phyloP scores from a whole-genome alignment of 1,140 invertebrate genomes.

The Acromyrmex charruanus region DNA sequence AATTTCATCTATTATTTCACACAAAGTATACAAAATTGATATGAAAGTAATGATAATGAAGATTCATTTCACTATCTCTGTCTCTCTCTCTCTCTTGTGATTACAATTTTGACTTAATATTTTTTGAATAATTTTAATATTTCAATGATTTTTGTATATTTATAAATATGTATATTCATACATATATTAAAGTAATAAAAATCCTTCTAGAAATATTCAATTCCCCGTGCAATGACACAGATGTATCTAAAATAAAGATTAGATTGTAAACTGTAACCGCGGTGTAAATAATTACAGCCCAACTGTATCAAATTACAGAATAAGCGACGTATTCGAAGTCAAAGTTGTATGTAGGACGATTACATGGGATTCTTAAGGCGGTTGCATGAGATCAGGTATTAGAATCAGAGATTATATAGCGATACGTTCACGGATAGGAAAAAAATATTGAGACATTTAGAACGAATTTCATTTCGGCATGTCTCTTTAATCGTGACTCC shows the following conservation, averaged over 20 bases:
- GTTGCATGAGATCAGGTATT: neutral
- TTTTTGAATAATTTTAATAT: neutral
- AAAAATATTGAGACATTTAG: slow-evolving; percentile 24
- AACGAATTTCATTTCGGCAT: slow-evolving; percentile 1
- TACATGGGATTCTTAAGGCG: slow-evolving; percentile 11
- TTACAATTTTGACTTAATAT: neutral
- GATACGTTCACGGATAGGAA: neutral
- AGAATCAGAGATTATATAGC: slow-evolving; percentile 17
- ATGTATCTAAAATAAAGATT: neutral
- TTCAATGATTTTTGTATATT: neutral
- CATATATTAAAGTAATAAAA: neutral
- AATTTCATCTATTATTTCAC: neutral
- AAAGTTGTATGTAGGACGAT: slow-evolving; percentile 11
- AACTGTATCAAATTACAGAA: slow-evolving; percentile 16
- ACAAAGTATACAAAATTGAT: neutral
- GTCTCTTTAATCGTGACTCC: neutral
- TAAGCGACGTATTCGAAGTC: neutral
- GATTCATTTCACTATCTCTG: neutral
- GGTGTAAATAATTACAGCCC: neutral
- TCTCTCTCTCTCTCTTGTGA: neutral
- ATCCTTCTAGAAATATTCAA: neutral
- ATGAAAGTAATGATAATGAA: neutral
- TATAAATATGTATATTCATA: neutral
- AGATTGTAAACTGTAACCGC: neutral
- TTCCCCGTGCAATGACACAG: neutral